Evolutionary conservation across 2,113 vertebrate species (phyloP).

Genomic region (Alouatta palliata): DNA sequence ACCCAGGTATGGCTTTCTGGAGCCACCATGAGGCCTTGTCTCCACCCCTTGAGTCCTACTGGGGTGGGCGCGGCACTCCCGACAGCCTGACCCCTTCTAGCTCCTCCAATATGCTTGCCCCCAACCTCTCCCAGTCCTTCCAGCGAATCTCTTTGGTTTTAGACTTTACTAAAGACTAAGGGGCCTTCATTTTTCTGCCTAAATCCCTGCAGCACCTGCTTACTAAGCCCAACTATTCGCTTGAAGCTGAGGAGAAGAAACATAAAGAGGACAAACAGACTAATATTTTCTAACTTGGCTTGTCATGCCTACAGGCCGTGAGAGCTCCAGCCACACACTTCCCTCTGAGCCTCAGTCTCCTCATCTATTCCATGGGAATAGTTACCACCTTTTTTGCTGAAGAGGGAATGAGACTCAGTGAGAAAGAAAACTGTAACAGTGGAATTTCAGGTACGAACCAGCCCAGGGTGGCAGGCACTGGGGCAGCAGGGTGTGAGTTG

Average conservation of each 20-base stretch:
- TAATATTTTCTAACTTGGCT: background rate
- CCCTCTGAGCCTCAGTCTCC: background rate
- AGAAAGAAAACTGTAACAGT: background rate
- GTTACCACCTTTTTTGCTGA: background rate
- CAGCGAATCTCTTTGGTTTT: background rate
- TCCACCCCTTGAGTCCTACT: background rate
- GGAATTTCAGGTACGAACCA: background rate
- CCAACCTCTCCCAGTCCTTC: background rate
- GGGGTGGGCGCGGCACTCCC: background rate
- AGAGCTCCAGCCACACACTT: background rate
- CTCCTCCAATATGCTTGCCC: background rate
- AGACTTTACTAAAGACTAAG: background rate
- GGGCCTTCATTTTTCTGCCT: background rate
- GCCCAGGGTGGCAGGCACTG: background rate
- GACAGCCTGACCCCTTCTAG: background rate
- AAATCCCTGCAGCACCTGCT: background rate
- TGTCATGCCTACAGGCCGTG: fast-evolving
- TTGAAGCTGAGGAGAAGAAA: background rate
- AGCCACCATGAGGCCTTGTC: background rate
- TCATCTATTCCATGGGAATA: background rate
- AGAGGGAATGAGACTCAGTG: background rate
- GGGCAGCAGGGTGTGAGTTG: background rate
- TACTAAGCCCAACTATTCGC: background rate
- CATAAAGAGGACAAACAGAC: background rate
- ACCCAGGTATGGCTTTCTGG: background rate